Conservation (phyloP, 2,888 invertebrate genomes). For the Pseudeuparius sepicola region DNA sequence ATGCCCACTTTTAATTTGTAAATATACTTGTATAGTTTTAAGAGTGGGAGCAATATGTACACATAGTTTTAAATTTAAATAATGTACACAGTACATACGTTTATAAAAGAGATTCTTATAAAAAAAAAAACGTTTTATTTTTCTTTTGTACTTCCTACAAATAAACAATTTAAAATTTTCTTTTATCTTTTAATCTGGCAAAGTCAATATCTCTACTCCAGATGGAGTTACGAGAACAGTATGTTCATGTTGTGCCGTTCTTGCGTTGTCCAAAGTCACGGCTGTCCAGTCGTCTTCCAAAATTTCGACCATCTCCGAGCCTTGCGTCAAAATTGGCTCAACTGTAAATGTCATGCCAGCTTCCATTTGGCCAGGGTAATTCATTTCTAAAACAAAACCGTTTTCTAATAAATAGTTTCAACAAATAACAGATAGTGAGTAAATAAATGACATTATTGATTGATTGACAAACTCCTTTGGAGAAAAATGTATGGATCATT, state of each 20-base stretch:
- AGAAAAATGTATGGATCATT: too few relatives aligned
- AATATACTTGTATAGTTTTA: constrained; percentile 28
- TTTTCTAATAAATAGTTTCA: too few relatives aligned
- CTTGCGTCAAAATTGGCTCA: constrained; percentile 80
- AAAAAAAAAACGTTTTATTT: constrained; percentile 7
- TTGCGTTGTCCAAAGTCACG: constrained; percentile 66
- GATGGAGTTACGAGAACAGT: constrained; percentile 73
- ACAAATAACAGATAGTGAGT: too few relatives aligned
- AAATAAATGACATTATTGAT: too few relatives aligned
- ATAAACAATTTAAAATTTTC: constrained; percentile 8
- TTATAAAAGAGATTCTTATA: constrained; percentile 8
- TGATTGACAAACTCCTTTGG: too few relatives aligned
- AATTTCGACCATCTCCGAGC: constrained; percentile 53
- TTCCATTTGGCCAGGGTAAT: constrained; percentile 60
- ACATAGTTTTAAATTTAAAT: constrained; percentile 29
- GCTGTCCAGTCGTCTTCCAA: constrained; percentile 91
- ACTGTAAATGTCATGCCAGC: constrained; percentile 94
- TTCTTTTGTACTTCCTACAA: constrained; percentile 7
- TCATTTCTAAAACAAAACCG: constrained; percentile 49
- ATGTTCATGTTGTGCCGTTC: constrained; percentile 88
- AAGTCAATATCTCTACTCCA: constrained; percentile 72
- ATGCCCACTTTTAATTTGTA: constrained; percentile 30
- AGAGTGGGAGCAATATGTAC: constrained; percentile 34
- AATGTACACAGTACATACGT: constrained; percentile 32
- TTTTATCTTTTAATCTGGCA: not conserved